Percentiles rank a stretch among this genome's conserved stretches.
These are phyloP conservation scores for Bubalus kerabau DNA, from an alignment of 2,113 vertebrate genomes.

Conservation along the genomic window DNA sequence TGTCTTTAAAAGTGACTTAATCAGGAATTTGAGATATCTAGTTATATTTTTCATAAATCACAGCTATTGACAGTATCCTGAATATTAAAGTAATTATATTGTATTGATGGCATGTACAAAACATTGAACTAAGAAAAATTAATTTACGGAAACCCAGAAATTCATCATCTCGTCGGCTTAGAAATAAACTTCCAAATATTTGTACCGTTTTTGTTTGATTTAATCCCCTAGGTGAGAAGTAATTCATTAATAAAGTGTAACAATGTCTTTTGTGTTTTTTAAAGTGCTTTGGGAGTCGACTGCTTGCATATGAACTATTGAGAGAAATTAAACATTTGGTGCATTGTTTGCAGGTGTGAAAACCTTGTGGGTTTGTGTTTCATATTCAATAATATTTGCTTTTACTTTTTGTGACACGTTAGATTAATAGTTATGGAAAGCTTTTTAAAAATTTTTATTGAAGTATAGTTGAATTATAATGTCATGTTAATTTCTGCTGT, in stretches of 20 bases:
- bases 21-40: neutral
- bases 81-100: slow-evolving; percentile 18
- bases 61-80: neutral
- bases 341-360: neutral
- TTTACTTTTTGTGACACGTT: neutral
- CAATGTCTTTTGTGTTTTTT: neutral
- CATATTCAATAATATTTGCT: neutral
- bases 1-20: slow-evolving; percentile 41
- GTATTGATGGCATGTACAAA: neutral
- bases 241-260: neutral
- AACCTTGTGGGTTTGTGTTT: neutral
- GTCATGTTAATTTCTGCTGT: neutral
- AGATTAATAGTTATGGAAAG: neutral
- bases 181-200: slow-evolving; percentile 14
- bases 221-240: neutral
- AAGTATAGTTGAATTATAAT: neutral
- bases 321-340: slow-evolving; percentile 56
- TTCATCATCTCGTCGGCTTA: neutral
- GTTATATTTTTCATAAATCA: slow-evolving; percentile 23
- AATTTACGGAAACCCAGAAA: neutral
- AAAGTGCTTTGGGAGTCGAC: neutral
- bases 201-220: slow-evolving; percentile 20
- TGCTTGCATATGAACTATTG: neutral
- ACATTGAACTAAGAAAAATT: neutral
- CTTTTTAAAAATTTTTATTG: neutral